Evolutionary conservation across 2,888 invertebrate genomes (phyloP).

Genomic region (Ectemnius lituratus): DNA sequence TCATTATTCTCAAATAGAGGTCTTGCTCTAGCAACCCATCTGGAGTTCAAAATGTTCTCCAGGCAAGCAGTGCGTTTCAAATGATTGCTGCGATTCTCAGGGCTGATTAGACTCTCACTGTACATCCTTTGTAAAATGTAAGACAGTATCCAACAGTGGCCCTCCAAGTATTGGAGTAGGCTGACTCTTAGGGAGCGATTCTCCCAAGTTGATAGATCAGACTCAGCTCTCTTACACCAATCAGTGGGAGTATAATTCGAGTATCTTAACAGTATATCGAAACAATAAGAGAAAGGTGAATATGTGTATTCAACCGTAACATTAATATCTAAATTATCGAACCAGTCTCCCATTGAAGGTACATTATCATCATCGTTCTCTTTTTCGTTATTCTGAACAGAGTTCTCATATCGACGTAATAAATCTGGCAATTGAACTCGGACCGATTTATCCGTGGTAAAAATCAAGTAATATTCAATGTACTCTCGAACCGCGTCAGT

Average conservation of each 20-base stretch:
- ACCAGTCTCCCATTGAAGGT: slow-evolving; percentile 42
- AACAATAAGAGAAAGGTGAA: slow-evolving; percentile 48
- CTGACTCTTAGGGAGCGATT: slow-evolving; percentile 74
- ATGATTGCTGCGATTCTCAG: slow-evolving; percentile 80
- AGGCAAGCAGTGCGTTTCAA: slow-evolving; percentile 80
- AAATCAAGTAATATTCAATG: slow-evolving; percentile 52
- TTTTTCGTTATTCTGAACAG: slow-evolving; percentile 35
- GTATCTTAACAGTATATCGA: slow-evolving; percentile 63
- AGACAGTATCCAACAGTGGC: slow-evolving; percentile 85
- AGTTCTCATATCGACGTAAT: slow-evolving; percentile 63
- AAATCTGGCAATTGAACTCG: slow-evolving; percentile 61
- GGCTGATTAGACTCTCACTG: slow-evolving; percentile 79
- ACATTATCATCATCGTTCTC: neutral
- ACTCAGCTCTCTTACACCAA: slow-evolving; percentile 12
- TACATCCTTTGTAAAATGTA: slow-evolving; percentile 84
- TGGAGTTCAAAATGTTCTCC: slow-evolving; percentile 81
- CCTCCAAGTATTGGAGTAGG: slow-evolving; percentile 82
- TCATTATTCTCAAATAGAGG: slow-evolving; percentile 81
- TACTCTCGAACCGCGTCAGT: slow-evolving; percentile 60
- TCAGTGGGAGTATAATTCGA: slow-evolving; percentile 3
- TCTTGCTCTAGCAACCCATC: slow-evolving; percentile 80
- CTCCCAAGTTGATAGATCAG: slow-evolving; percentile 29
- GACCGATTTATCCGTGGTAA: slow-evolving; percentile 9
- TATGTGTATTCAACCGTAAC: slow-evolving; percentile 43
- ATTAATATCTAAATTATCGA: slow-evolving; percentile 34